These are phyloP conservation scores for Hylyphantes graminicola DNA, from an alignment of 1,140 invertebrate species.

Conservation along the genomic window DNA sequence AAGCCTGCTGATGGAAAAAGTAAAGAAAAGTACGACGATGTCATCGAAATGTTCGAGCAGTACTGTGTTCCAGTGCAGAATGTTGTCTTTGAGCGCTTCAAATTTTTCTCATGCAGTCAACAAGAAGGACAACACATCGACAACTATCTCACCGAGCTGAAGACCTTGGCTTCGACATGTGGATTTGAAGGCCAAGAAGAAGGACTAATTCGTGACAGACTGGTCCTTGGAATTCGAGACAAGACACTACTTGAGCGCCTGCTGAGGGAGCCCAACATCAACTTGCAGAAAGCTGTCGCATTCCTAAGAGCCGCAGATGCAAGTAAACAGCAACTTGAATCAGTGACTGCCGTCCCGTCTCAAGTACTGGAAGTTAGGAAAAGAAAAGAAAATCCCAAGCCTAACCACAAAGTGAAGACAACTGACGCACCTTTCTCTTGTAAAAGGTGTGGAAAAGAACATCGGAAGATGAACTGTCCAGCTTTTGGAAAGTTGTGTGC, in stretches of 20 bases:
- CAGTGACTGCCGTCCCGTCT: neutral
- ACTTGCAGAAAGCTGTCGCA: neutral
- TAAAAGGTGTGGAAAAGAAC: constrained; percentile 1
- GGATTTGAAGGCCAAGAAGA: constrained; percentile 24
- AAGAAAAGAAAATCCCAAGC: neutral
- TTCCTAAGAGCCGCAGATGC: neutral
- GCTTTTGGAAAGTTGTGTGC: constrained; percentile 6
- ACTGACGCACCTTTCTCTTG: neutral
- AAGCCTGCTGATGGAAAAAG: neutral
- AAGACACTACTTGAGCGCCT: constrained; percentile 1
- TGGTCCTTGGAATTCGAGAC: constrained; percentile 19
- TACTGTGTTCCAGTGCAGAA: neutral
- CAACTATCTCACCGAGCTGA: constrained; percentile 7
- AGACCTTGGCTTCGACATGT: neutral
- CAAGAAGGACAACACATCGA: neutral
- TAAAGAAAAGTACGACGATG: neutral
- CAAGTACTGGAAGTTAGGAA: neutral
- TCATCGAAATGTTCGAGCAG: neutral
- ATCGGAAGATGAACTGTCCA: neutral
- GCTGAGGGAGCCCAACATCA: neutral
- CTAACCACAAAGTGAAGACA: neutral
- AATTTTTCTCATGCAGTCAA: constrained; percentile 25
- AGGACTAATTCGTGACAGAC: constrained; percentile 7
- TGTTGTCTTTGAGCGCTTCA: neutral
- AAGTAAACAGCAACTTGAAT: constrained; percentile 2